Percentiles rank a stretch among this genome's conserved stretches.
phyloP scores from a whole-genome alignment of 2,888 invertebrate species.

The Drosophila mercatorum region DNA sequence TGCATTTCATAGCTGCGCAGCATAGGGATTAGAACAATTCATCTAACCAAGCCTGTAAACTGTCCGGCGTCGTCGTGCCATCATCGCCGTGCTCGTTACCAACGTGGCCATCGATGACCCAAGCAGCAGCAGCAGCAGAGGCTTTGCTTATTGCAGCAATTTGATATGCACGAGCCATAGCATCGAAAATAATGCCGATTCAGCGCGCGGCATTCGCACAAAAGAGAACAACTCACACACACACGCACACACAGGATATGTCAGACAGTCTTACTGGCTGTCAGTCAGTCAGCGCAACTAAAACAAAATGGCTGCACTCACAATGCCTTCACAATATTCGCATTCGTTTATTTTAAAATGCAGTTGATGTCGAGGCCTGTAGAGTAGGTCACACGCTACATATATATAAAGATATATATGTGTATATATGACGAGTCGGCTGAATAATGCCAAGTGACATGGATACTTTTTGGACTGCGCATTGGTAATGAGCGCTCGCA shows the following conservation, averaged over 20 bases:
- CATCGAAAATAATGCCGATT: conserved; percentile 67
- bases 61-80: conserved; percentile 41
- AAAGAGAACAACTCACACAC: conserved; percentile 46
- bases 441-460: conserved; percentile 63
- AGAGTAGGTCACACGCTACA: conserved; percentile 51
- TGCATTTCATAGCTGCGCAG: conserved; percentile 17
- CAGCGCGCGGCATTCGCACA: conserved; percentile 58
- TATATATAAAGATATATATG: conserved; percentile 8
- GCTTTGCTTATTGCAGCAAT: conserved; percentile 53
- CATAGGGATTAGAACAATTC: conserved; percentile 46
- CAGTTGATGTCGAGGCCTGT: conserved; percentile 43
- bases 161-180: conserved; percentile 60
- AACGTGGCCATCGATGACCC: conserved; percentile 58
- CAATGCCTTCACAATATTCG: conserved; percentile 52
- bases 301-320: conserved; percentile 56
- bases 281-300: conserved; percentile 54
- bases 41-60: conserved; percentile 52
- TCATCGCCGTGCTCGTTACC: conserved; percentile 20
- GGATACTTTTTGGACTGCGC: conserved; percentile 49
- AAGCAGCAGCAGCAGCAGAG: conserved; percentile 39
- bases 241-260: conserved; percentile 20
- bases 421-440: conserved; percentile 15
- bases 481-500: conserved; percentile 53
- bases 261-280: conserved; percentile 47
- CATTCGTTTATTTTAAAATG: conserved; percentile 68